Evolutionary conservation across 2,888 invertebrate species (phyloP), one percentile per base, ranked within the genome.

Genomic region (Lochmaea crataegi): DNA sequence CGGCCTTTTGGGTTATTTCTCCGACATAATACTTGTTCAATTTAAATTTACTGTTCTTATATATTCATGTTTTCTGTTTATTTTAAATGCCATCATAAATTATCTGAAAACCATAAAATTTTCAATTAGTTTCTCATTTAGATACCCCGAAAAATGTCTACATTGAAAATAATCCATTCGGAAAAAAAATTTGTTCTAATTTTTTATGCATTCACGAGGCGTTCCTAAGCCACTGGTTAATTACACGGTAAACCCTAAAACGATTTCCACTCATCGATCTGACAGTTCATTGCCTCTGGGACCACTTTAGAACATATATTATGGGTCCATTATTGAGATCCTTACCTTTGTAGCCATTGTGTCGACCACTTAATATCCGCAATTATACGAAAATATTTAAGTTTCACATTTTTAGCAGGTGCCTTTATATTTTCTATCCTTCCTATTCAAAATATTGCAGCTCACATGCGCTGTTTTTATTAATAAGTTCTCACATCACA

Each of bases 191-290:
- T 65, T 70, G 72, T 73, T 69, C 73, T 75, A 71, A 77, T 77
- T 75, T 75, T 76, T 77, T 77, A 77, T 77, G 73, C 75, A 75
- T 77, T 72, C 72, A 75, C 78, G 76, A 80, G 83, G 83, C 82
- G 83, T 81, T 82, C 79, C 79, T 75, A 75, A 79, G 84, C 84
- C 84, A 84, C 84, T 78, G 84, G 83, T 83, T 84, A 84, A 84
- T 84, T 83, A 83, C 82, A 83, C 76, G 78, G 82, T 79, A 79
- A 82, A 81, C 81, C 81, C 76, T 71, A 77, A 82, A 82, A 82
- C 81, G 80, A 82, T 82, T 82, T 81, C 56, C 80, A 81, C 80
- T 81, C 80, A 78, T 80, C 81, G 77, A 78, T 79, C 82, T 83
- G 83, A 83, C 83, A 82, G 83, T 76, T 83, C 69, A 72, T 77